Percentiles rank a stretch among this genome's conserved stretches.
Evolutionary conservation across 92 coral and sea anemone genomes (phyloP).

Genomic region (Phenganax stokvisi): DNA sequence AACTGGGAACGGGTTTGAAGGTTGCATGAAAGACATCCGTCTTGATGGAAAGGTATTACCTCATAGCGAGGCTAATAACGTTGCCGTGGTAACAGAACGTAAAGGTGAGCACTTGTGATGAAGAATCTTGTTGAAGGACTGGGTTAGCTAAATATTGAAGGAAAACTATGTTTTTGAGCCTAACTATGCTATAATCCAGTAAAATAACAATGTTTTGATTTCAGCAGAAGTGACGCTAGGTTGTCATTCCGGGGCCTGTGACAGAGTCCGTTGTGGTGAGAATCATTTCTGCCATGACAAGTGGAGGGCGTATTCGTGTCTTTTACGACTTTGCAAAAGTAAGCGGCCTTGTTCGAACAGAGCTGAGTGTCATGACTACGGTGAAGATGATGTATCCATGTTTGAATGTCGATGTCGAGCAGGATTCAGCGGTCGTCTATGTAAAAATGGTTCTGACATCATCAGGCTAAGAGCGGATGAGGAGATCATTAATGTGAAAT

Average conservation of each 20-base stretch:
- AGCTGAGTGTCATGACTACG: constrained; percentile 65
- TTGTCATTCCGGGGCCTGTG: constrained; percentile 63
- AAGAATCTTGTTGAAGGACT: neutral
- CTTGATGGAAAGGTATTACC: constrained; percentile 60
- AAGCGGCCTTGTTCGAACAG: constrained; percentile 69
- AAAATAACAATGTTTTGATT: neutral
- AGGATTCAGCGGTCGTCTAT: constrained; percentile 65
- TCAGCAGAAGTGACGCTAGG: constrained; percentile 65
- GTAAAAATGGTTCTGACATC: constrained; percentile 61
- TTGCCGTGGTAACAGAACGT: constrained; percentile 46
- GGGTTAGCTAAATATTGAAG: too few species aligned
- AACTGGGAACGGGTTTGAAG: constrained; percentile 49
- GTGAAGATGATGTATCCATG: constrained; percentile 46
- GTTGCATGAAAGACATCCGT: constrained; percentile 81
- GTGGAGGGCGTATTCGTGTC: constrained; percentile 72
- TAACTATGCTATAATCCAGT: too few species aligned
- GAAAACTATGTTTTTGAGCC: too few species aligned
- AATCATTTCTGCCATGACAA: constrained; percentile 79
- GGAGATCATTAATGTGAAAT: constrained; percentile 7
- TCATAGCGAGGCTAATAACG: constrained; percentile 49
- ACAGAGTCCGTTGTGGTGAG: constrained; percentile 49
- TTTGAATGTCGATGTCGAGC: constrained; percentile 63
- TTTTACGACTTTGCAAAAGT: constrained; percentile 60
- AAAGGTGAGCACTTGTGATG: constrained; percentile 46
- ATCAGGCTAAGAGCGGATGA: constrained; percentile 41